These are phyloP conservation scores for Tipula helvola DNA, from an alignment of 2,888 invertebrate species.

Conservation along the genomic window DNA sequence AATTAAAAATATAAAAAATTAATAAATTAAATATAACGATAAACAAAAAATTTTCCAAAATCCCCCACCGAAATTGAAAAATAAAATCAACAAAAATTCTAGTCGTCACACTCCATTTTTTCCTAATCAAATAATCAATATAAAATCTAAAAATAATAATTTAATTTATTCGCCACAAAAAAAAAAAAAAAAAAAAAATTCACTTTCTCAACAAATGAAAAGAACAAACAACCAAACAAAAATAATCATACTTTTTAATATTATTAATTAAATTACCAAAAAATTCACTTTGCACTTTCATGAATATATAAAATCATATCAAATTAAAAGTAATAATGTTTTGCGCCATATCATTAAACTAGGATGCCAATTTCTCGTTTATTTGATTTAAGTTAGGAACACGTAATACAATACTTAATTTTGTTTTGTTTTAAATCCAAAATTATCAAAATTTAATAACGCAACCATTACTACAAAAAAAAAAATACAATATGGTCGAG, in stretches of 20 bases:
- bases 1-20: neutral
- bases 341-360: neutral
- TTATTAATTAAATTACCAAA: neutral
- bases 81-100: neutral
- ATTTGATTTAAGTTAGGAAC: neutral
- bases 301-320: neutral
- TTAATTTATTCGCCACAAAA: neutral
- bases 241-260: neutral
- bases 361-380: neutral
- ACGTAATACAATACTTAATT: neutral
- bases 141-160: neutral
- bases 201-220: neutral
- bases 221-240: neutral
- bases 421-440: neutral
- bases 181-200: neutral
- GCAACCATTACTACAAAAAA: neutral
- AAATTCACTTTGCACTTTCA: constrained; percentile 4
- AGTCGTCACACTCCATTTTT: neutral
- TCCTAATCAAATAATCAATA: neutral
- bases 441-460: neutral
- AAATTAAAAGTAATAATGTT: neutral
- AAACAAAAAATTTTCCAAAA: neutral
- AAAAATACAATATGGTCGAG: neutral
- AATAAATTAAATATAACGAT: neutral
- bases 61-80: neutral